Base-by-base conservation (phyloP, 2,888 invertebrate genomes). In the Acrobasis consociella region DNA sequence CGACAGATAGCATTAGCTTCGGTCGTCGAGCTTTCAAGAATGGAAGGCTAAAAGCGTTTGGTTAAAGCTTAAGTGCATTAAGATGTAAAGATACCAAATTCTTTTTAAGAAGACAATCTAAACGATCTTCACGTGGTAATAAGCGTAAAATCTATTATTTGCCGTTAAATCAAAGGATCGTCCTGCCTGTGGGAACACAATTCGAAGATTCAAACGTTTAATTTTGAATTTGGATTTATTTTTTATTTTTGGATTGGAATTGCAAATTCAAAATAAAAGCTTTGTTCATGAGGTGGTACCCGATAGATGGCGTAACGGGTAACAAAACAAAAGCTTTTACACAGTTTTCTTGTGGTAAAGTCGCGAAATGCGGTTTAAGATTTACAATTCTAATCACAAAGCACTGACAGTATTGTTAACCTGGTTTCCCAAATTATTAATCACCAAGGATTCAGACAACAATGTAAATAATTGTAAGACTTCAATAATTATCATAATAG, bases 281-380 rank as follows among this genome's bases (percentile, higher is more conserved):
- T 39, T 11, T n/a, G 5, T 17, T 46, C 46, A 11, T 11, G 5
- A 56, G 16, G 10, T 22, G 42, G 42, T n/a, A 46, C 64, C 64
- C 81, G 69, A 67, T 80, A 90, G 89, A 89, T 89, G 88, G 88
- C 89, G 86, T 75, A 67, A 80, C 76, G 66, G 62, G 86, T 80
- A 65, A 61, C 80, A 80, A 83, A 87, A 87, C 82, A 87, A 81
- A n/a, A 46, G 46, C 46, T 46, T 46, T 46, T 46, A n/a, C 46
- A 46, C 63, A 69, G 62, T 66, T 77, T 76, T 73, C 69, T 71
- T 69, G 13, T 46, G 0, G 56, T 46, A 16, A 55, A 52, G 52
- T 37, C 52, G 31, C 37, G 22, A 52, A 52, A 58, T 65, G 62
- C 59, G 66, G 67, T 46, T 62, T 55, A 62, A 56, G 39, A 9